Base-by-base conservation (phyloP, 1,140 invertebrate species). In the Drosophila miranda region DNA sequence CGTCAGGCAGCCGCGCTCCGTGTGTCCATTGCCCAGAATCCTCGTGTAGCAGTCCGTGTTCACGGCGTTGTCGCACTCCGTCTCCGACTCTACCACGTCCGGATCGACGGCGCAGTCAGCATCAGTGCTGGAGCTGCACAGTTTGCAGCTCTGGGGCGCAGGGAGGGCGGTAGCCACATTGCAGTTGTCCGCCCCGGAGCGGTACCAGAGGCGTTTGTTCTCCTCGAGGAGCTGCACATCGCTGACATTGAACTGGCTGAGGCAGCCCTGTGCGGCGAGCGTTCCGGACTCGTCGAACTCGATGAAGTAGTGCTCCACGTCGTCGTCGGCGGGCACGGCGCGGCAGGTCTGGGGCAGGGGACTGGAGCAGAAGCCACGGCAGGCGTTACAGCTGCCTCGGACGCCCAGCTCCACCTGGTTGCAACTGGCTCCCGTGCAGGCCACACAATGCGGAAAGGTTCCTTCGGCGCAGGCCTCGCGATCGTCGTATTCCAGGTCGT, bases 51-150 rank as follows among this genome's bases (percentile, higher is more conserved):
- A 90, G 8, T 90, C 72, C 2, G 75, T 82, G 55, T 82, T 88
- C 0, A 89, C 48, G 0, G 21, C 11, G 28, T 69, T 53, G 0
- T 59, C 45, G 45, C 89, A 90, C 6, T 14, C 21, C 0, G 72
- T 78, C 0, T 30, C 8, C 0, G 76, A 43, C 0, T 0, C 1
- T 6, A 75, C 43, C 1, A 14, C 4, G 4, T 16, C 38, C 0
- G 89, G 89, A 2, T 57, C 53, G 19, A 72, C 43, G 3, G 89
- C 76, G 26, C 89, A 90, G 13, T 64, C 44, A 0, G 30, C 7
- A 49, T 88, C 86, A 0, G 86, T 88, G 16, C 67, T 56, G 3
- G 89, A 90, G n/a, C 54, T 90, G 58, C 89, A 90, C 1, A 89
- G 26, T 0, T 51, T 51, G 30, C 89, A 90, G 0, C 1, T 51